Evolutionary conservation across 2,888 invertebrate species (phyloP), one percentile per base, ranked within the genome.

Genomic region (Watsonalla cultraria): DNA sequence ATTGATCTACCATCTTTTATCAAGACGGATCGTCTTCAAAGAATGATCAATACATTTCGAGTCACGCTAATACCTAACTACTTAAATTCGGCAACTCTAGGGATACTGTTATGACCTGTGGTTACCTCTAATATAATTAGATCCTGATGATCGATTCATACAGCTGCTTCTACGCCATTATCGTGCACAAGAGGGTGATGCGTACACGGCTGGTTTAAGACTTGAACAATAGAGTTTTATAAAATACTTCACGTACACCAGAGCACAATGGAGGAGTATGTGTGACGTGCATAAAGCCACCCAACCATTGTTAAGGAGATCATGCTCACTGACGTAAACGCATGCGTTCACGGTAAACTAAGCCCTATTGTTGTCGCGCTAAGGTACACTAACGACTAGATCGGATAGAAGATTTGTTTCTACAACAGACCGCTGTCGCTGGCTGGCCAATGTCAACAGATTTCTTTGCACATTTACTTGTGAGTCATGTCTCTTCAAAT

Each of bases 171-270:
- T 37, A 37, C 6, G 37, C 37, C 9, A 37, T 37, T 37, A 7
- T 37, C 37, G 2, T 37, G 37, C 37, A 7, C 7, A 37, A 8
- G 37, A 37, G 2, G 37, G 37, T 9, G 37, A 37, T 8, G 37
- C 37, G 7, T 37, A 37, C 37, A 37, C 37, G 37, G 9, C 8
- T 37, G 37, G 37, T 37, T 24, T 24, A 37, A 37, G 37, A 6
- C 7, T 54, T 53, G 50, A 52, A 57, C 60, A 69, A 66, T 68
- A 61, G 62, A 48, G 63, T 58, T 56, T 61, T 61, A 64, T 62
- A 65, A 66, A 65, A 66, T 61, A 67, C 60, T 60, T 53, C 64
- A 67, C 60, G 66, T 60, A 58, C 60, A 59, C 57, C 56, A 48
- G 55, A 47, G 50, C 42, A 47, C 59, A 57, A 57, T 65, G 63